phyloP scores from a whole-genome alignment of 2,888 invertebrate species.

The Mongoloraphidia duomilia region DNA sequence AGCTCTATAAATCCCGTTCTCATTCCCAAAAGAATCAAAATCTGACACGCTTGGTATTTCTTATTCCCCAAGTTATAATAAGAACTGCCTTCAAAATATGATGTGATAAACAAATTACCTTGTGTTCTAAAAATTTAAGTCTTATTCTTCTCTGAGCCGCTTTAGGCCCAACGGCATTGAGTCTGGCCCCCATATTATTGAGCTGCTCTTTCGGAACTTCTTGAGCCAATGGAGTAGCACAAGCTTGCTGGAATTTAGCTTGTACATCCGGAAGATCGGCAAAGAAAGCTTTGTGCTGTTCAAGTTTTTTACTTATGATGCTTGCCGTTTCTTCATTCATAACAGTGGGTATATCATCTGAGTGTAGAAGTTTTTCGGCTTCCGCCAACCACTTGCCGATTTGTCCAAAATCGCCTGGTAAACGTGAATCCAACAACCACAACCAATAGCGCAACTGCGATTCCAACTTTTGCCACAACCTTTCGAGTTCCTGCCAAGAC shows the following conservation, averaged over 20 bases:
- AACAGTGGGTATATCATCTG: slow-evolving; percentile 66
- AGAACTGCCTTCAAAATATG: not conserved
- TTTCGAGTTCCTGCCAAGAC: slow-evolving; percentile 72
- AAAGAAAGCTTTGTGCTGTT: slow-evolving; percentile 84
- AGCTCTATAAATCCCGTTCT: too few relatives aligned
- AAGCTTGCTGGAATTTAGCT: slow-evolving; percentile 63
- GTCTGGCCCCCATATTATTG: slow-evolving; percentile 63
- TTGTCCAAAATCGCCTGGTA: slow-evolving; percentile 74
- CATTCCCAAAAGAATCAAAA: too few relatives aligned
- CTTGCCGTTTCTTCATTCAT: slow-evolving; percentile 84
- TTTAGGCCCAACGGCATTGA: slow-evolving; percentile 57
- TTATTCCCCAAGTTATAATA: too few relatives aligned
- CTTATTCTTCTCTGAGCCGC: slow-evolving; percentile 71
- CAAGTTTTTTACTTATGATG: slow-evolving; percentile 72
- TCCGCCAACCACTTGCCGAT: slow-evolving; percentile 83
- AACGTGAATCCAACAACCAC: slow-evolving; percentile 70
- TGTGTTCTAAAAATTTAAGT: slow-evolving; percentile 82
- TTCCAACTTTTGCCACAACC: slow-evolving; percentile 69
- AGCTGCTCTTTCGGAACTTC: slow-evolving; percentile 68
- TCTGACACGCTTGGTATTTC: too few relatives aligned
- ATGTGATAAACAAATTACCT: slow-evolving; percentile 32
- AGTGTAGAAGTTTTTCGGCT: slow-evolving; percentile 68
- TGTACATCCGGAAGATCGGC: slow-evolving; percentile 63
- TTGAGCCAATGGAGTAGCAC: slow-evolving; percentile 49
- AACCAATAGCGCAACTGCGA: slow-evolving; percentile 72